Evolutionary conservation across 2,888 invertebrate species (phyloP), one percentile per base, ranked within the genome.

Genomic region (Merodon equestris): DNA sequence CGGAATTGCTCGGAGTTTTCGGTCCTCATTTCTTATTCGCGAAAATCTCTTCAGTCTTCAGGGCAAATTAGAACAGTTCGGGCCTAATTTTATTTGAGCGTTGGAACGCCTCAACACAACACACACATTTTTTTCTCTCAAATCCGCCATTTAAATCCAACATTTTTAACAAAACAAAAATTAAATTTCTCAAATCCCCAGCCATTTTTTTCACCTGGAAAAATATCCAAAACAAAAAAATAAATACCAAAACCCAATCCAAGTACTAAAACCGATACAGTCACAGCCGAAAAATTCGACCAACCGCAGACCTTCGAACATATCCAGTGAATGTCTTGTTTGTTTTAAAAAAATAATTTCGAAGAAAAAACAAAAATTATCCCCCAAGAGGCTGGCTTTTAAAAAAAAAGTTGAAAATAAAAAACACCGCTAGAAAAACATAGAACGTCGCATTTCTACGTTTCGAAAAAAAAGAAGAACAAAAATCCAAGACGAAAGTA

Each of bases 131-230:
- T 73, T 79, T 79, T 79, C 79, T 79, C 79, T 79, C 79, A 79
- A 79, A 82, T 81, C 82, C 82, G 81, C 76, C 82, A 81, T 82
- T 82, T 76, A 81, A 82, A 76, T 82, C 82, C 82, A 71, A 81
- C 63, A 77, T 77, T 67, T 72, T 72, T 79, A 51, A 45, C 15
- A 14, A 53, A n/a, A 53, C 18, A 34, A 67, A 27, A 27, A 4
- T 4, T 27, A 27, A 27, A 27, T 27, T 27, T 27, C 7, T 27
- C 27, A 27, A 27, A 27, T 27, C 27, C 27, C 27, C 7, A 27
- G 7, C 27, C 27, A n/a, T n/a, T n/a, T n/a, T n/a, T n/a, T n/a
- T 17, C 3, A 38, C 53, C 53, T 53, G 53, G 53, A 50, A 38
- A 58, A 45, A n/a, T n/a, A n/a, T n/a, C n/a, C n/a, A n/a, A n/a